Evolutionary conservation across 2,888 invertebrate species (phyloP).

Genomic region (Homarus gammarus): DNA sequence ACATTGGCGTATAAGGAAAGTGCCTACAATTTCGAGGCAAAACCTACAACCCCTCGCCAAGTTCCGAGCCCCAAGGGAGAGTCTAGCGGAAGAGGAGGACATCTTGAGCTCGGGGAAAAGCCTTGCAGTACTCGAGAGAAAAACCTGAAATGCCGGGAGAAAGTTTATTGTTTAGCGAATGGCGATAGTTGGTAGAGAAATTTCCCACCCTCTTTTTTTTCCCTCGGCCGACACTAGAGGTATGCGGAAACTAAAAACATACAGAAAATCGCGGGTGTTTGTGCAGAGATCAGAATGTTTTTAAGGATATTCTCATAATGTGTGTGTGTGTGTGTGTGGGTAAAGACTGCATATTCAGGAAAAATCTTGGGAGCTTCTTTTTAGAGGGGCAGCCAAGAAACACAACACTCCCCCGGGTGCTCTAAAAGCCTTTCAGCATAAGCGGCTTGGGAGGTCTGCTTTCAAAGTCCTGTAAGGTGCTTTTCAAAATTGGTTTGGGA

Average conservation of each 20-base stretch:
- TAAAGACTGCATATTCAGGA: not conserved
- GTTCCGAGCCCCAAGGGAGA: not conserved
- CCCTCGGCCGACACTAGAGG: not conserved
- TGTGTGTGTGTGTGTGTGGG: too few relatives aligned
- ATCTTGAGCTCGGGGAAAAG: not conserved
- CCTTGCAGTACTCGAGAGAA: not conserved
- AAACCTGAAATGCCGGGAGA: not conserved
- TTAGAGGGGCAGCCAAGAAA: not conserved
- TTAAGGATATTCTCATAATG: not conserved
- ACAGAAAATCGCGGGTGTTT: not conserved
- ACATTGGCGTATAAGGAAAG: too few relatives aligned
- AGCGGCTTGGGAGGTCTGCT: slow-evolving; percentile 4
- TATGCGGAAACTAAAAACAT: not conserved
- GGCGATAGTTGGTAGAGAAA: not conserved
- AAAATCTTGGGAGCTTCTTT: not conserved
- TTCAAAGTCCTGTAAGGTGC: slow-evolving; percentile 1
- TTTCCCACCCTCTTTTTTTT: not conserved
- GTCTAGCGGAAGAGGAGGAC: not conserved
- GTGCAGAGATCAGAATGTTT: not conserved
- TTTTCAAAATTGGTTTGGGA: not conserved
- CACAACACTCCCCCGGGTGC: not conserved
- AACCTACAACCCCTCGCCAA: too few relatives aligned
- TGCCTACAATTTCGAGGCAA: too few relatives aligned
- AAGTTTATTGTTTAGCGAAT: not conserved
- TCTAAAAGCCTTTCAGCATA: not conserved